phyloP scores from a whole-genome alignment of 2,888 invertebrate species.

The Drosophila villosipedis region DNA sequence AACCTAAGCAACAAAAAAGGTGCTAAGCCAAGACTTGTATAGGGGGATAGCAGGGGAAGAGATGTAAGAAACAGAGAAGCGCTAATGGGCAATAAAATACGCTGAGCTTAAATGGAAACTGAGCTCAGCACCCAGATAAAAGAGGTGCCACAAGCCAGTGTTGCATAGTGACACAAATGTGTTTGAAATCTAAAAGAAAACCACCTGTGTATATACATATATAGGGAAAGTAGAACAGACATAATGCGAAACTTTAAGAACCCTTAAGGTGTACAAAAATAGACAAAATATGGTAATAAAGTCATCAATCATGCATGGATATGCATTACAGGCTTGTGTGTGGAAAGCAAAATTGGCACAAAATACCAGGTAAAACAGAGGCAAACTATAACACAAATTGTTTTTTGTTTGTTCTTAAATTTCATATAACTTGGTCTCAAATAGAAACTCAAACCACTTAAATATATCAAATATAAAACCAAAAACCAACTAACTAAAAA shows the following conservation, averaged over 20 bases:
- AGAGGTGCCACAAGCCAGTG: constrained; percentile 13
- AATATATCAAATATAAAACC: neutral
- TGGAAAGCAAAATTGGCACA: neutral
- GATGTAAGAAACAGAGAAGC: constrained; percentile 28
- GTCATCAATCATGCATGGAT: too few species aligned
- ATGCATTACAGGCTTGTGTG: neutral
- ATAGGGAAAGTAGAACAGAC: neutral
- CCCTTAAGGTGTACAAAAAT: too few species aligned
- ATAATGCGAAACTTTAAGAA: too few species aligned
- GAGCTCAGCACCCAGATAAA: constrained; percentile 40
- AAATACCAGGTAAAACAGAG: neutral
- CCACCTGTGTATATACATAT: neutral
- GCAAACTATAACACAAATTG: neutral
- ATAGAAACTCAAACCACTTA: neutral
- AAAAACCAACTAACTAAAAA: neutral
- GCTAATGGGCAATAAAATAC: constrained; percentile 49
- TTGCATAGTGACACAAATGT: constrained; percentile 47
- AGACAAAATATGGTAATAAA: too few species aligned
- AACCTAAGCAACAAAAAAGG: constrained; percentile 1
- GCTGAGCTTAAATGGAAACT: constrained; percentile 19
- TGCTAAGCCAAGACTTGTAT: constrained; percentile 5
- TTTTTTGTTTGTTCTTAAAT: neutral
- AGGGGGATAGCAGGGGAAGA: neutral
- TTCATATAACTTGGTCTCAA: neutral
- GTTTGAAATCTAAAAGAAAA: neutral